phyloP scores from a whole-genome alignment of 1,140 invertebrate genomes.

The Gyrodactylus salaris region DNA sequence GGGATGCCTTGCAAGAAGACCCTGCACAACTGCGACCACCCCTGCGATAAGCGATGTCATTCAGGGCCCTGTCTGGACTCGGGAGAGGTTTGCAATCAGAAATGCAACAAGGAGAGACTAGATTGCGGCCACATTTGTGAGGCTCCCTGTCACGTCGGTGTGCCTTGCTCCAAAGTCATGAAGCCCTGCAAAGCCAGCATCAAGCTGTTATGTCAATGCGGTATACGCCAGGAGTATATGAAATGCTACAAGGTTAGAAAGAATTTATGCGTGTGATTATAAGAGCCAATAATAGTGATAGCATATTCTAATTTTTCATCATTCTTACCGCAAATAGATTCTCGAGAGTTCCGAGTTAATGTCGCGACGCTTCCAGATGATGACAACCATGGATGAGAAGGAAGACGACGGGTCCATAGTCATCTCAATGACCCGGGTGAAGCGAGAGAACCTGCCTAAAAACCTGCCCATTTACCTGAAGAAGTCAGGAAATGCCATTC shows the following conservation, averaged over 20 bases:
- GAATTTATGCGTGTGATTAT: too few relatives aligned
- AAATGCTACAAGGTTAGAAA: neutral
- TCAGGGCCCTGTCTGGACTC: neutral
- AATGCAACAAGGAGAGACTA: neutral
- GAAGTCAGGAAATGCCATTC: neutral
- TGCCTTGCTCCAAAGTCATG: neutral
- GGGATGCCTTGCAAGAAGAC: neutral
- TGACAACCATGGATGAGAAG: neutral
- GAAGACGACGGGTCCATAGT: neutral
- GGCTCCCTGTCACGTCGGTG: neutral
- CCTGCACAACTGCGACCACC: neutral
- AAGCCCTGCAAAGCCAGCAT: neutral
- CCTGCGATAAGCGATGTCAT: slow-evolving; percentile 1
- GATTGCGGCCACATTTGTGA: neutral
- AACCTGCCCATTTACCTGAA: neutral
- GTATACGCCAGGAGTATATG: neutral
- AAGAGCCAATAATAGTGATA: too few relatives aligned
- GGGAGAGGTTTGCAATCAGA: neutral
- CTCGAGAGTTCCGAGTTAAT: neutral
- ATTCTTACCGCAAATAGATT: too few relatives aligned
- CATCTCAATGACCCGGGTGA: neutral
- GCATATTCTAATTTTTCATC: too few relatives aligned
- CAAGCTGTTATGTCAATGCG: neutral
- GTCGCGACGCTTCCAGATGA: neutral
- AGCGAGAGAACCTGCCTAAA: neutral